Conservation (phyloP, 1,140 invertebrate genomes). For the Maniola jurtina region DNA sequence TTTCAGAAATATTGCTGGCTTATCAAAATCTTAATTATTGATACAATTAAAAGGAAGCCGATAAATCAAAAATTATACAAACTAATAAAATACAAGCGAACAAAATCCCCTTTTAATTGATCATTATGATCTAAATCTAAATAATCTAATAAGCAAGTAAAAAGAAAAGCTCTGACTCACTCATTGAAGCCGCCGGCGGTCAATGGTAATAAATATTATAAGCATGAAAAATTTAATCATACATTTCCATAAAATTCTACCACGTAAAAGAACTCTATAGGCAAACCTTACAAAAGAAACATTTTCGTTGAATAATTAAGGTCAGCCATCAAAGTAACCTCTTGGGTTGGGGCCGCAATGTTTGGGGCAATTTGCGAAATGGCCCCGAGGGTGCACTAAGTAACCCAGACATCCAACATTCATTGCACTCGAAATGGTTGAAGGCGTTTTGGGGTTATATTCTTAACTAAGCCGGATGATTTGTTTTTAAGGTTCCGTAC, state of each 20-base stretch:
- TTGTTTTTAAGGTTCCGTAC: slow-evolving; percentile 1
- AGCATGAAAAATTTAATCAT: too few relatives aligned
- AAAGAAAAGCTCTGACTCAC: too few relatives aligned
- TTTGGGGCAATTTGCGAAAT: slow-evolving; percentile 40
- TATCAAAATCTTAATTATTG: too few relatives aligned
- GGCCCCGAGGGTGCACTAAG: slow-evolving; percentile 31
- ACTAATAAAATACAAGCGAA: too few relatives aligned
- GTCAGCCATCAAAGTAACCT: slow-evolving; percentile 27
- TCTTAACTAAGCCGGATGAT: slow-evolving; percentile 18
- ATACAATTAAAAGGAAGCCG: too few relatives aligned
- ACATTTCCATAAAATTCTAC: neutral
- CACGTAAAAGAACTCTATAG: neutral
- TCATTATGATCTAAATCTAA: too few relatives aligned
- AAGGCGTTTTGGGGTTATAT: slow-evolving; percentile 6
- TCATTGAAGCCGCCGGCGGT: too few relatives aligned
- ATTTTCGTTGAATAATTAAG: slow-evolving; percentile 17
- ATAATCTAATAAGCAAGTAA: too few relatives aligned
- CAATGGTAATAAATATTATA: too few relatives aligned
- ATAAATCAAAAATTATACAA: too few relatives aligned
- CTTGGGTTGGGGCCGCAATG: slow-evolving; percentile 24
- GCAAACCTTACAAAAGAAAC: neutral
- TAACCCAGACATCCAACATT: slow-evolving; percentile 9
- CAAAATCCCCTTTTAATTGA: too few relatives aligned
- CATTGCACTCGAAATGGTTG: slow-evolving; percentile 20
- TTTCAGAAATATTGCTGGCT: too few relatives aligned